Conservation (phyloP, 2,888 invertebrate genomes). For the Hypselothyrea guttata region DNA sequence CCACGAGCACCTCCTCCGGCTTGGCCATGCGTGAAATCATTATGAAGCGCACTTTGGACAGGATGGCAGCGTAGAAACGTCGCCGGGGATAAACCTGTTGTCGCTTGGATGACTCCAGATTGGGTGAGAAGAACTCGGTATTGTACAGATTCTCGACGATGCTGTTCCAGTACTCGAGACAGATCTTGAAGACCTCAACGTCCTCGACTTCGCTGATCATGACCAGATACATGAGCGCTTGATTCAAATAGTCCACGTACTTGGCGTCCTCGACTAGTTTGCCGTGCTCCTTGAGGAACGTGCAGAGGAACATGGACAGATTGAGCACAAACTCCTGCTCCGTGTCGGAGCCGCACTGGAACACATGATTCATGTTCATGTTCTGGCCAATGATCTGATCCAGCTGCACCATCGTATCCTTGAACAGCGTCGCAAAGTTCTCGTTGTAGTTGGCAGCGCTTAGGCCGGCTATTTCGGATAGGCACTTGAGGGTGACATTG, state of each 20-base stretch:
- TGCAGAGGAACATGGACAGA: conserved; percentile 97
- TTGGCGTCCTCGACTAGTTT: conserved; percentile 92
- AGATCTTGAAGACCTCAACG: conserved; percentile 99
- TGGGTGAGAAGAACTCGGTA: conserved; percentile 87
- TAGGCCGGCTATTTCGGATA: conserved; percentile 98
- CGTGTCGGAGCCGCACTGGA: conserved; percentile 95
- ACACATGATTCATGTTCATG: conserved; percentile 96
- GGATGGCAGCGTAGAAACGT: conserved; percentile 89
- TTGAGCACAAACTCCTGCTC: conserved; percentile 99
- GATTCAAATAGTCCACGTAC: conserved; percentile 89
- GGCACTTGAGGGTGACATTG: conserved; percentile 98
- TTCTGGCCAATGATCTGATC: conserved; percentile 95
- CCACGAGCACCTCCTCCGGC: conserved; percentile 99
- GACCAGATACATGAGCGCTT: conserved; percentile 93
- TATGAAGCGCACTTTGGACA: conserved; percentile 95
- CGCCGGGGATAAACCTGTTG: conserved; percentile 84
- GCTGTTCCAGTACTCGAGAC: conserved; percentile 99
- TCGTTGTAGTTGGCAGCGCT: conserved; percentile 95
- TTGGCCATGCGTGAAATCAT: conserved; percentile 99
- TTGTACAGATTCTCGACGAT: conserved; percentile 96
- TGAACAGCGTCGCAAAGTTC: conserved; percentile 94
- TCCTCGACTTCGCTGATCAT: conserved; percentile 99
- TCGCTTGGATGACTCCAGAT: conserved; percentile 76
- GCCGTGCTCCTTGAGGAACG: conserved; percentile 98
- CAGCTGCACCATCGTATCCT: conserved; percentile 95